Evolutionary conservation across 2,113 vertebrate genomes (phyloP), one percentile per base, ranked within the genome.

Genomic region (Hydropotes inermis): DNA sequence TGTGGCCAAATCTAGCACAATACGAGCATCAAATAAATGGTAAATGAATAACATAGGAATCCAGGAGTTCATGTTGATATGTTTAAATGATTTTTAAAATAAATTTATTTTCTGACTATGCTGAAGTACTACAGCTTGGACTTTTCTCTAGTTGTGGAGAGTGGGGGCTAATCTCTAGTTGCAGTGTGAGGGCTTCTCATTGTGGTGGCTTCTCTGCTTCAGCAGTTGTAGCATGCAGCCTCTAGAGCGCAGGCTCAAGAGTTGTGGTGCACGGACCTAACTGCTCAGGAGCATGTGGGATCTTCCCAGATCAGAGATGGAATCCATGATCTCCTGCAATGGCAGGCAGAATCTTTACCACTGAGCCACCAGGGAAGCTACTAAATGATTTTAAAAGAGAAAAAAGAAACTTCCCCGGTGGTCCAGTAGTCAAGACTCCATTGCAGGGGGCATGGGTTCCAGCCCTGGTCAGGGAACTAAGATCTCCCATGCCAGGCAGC

Each of bases 1-100:
- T 21, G 86, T 27, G 45, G 14, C 60, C 60, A 95, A 93, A 95
- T 86, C 28, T 60, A 43, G 76, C 76, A 83, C 57, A 88, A 94
- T 55, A 2, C 11, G 27, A 93, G 55, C 76, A 94, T 50, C n/a
- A 94, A 93, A 57, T 55, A 84, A 92, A 83, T 19, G 5, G 86
- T 93, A 98, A 85, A 78, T 55, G 50, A 89, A 47, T 78, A 94
- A 97, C 7, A 93, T 4, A 93, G 13, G 36, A 97, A 95, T n/a
- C 45, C n/a, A 89, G 78, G 47, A 70, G 19, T 45, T 84, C n/a
- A 79, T 28, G 10, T 11, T 61, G 52, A 81, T 54, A 94, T 45
- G n/a, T 91, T 97, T 87, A 78, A 84, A 89, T 89, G 17, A 86
- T 86, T 96, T 36, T 81, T 43, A 4, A 76, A 43, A 76, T 76